Conservation (phyloP, 2,113 vertebrate species). For the Ornithorhynchus anatinus region DNA sequence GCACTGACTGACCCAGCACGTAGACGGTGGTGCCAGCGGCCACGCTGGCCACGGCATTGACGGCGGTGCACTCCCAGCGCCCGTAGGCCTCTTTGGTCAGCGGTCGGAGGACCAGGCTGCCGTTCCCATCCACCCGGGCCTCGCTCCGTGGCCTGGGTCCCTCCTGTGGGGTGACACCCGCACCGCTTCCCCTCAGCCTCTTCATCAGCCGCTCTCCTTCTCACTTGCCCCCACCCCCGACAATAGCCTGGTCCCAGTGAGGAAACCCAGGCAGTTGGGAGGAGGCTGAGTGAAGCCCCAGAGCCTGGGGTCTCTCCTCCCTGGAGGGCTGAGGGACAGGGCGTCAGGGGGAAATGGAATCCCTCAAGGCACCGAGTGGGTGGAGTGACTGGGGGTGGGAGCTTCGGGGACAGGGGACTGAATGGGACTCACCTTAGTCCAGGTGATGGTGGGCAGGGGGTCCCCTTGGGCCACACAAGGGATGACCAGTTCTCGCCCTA, state of each 20-base stretch:
- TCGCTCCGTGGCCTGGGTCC: constrained; percentile 66
- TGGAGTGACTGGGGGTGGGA: not conserved
- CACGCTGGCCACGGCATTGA: constrained; percentile 84
- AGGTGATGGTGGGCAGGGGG: constrained; percentile 82
- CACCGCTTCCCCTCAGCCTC: constrained; percentile 36
- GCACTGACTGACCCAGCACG: constrained; percentile 83
- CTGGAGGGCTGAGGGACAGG: not conserved
- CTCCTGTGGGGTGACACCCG: constrained; percentile 70
- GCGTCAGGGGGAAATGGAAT: not conserved
- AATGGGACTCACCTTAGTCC: constrained; percentile 82
- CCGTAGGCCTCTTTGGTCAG: constrained; percentile 90
- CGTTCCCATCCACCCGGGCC: constrained; percentile 76
- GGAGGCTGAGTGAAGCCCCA: not conserved
- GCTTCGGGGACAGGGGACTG: fast-evolving
- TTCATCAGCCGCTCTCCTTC: not conserved
- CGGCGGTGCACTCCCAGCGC: constrained; percentile 86
- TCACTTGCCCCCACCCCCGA: not conserved
- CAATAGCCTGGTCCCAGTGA: not conserved
- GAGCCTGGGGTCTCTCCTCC: not conserved
- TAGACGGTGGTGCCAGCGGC: constrained; percentile 77
- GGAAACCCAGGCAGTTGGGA: not conserved
- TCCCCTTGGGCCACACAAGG: constrained; percentile 84
- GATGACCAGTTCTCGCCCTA: constrained; percentile 87
- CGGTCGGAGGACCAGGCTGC: constrained; percentile 83
- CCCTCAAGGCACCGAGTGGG: not conserved